Percentiles rank a stretch among this genome's conserved stretches.
phyloP scores from a whole-genome alignment of 2,888 invertebrate species.

The Acanthopleura granulata region DNA sequence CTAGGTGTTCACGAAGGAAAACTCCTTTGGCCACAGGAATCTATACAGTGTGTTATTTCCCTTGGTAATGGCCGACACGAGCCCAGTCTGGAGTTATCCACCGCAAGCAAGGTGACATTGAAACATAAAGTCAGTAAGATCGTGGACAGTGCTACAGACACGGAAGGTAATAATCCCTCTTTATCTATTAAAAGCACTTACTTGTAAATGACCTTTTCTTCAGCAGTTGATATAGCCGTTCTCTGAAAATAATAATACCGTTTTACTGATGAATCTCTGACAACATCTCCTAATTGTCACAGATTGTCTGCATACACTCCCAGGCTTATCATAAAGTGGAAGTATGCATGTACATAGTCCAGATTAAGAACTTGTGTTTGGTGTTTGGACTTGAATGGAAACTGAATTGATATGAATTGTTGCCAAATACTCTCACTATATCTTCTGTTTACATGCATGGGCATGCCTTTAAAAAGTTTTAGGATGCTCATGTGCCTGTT shows the following conservation, averaged over 20 bases:
- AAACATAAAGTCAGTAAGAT: constrained; percentile 82
- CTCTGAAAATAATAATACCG: background rate
- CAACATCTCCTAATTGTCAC: background rate
- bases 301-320: no score
- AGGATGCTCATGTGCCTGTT: no score
- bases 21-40: constrained; percentile 82
- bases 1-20: constrained; percentile 90
- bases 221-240: no score
- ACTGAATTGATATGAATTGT: no score
- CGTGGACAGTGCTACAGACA: constrained; percentile 66
- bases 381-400: no score
- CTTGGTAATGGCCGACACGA: constrained; percentile 80
- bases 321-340: no score
- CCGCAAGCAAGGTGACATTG: constrained; percentile 73
- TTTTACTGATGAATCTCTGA: background rate
- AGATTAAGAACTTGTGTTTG: no score
- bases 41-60: constrained; percentile 84
- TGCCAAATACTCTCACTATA: no score
- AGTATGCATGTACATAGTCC: no score
- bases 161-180: constrained; percentile 57
- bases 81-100: constrained; percentile 52
- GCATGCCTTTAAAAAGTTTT: no score
- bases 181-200: no score
- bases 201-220: background rate
- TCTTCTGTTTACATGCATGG: no score